Evolutionary conservation across 2,797 vertebrate genomes (phyloP), one percentile per base, ranked within the genome.

Genomic region (Taenioides sp.): DNA sequence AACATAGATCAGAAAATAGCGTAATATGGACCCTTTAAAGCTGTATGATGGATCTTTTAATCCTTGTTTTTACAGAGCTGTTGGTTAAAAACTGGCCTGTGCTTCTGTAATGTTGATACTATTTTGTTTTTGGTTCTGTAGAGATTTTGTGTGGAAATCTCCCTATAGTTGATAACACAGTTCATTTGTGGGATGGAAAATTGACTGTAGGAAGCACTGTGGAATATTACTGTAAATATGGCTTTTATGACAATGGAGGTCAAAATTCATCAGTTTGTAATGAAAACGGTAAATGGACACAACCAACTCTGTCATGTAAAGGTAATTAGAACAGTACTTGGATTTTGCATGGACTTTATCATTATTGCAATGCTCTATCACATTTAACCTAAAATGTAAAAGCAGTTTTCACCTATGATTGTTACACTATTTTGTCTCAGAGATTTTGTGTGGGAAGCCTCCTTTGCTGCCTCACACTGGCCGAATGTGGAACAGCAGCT

Each of bases 71-170:
- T 59, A 14, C 57, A 28, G 25, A 7, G 57, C 14, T 23, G 54
- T 57, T 12, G 54, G 54, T 14, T 14, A 23, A 28, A 60, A 27
- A 6, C 27, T 22, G 34, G 1, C 5, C 23, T 34, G 20, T 37
- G 27, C 1, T 69, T 52, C 40, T 60, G 43, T 1, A 28, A 2
- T 60, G 0, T 71, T 62, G 3, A 14, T 25, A n/a, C 7, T 71
- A 49, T 49, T 76, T 79, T 70, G 4, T 49, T 49, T 76, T 79
- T 69, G 4, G 76, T 86, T 27, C 80, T 88, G 76, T 91, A 96
- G 96, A 95, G 92, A 91, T 91, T 40, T 73, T 88, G 72, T 97
- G 96, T 88, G 94, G 94, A 49, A 82, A 71, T 34, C 94, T 95
- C 63, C 93, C 93, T 47, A 55, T 88, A 55, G 84, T 95, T 79